Conservation (phyloP, 2,797 vertebrate species). For the Scolopax rusticola region DNA sequence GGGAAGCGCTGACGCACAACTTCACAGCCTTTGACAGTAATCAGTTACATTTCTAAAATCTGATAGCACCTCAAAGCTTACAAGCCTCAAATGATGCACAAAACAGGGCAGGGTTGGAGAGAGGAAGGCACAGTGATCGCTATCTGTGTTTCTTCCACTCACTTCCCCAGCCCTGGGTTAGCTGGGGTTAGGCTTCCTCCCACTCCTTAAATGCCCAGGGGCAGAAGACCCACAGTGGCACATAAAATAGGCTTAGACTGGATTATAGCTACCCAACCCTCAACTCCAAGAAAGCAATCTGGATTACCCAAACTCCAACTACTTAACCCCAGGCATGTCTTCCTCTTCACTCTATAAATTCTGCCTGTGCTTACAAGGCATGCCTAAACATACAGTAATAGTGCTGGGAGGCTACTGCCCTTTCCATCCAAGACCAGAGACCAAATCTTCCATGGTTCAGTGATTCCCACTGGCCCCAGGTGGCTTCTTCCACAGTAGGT, state of each 20-base stretch:
- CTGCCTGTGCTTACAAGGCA: not conserved
- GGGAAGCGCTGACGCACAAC: not conserved
- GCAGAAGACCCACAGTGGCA: not conserved
- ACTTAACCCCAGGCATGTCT: not conserved
- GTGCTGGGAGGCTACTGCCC: not conserved
- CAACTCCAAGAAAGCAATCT: not conserved
- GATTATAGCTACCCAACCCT: not conserved
- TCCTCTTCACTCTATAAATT: not conserved
- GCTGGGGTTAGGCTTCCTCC: not conserved
- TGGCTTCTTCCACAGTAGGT: not conserved
- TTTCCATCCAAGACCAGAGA: not conserved
- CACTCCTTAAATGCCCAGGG: not conserved
- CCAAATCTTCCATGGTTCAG: not conserved
- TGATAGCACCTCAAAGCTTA: not conserved
- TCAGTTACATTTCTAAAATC: not conserved
- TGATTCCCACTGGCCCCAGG: rapidly evolving
- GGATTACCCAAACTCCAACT: not conserved
- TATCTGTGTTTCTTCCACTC: not conserved
- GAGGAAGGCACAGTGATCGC: not conserved
- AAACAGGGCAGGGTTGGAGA: not conserved
- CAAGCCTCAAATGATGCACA: rapidly evolving
- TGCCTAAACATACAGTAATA: not conserved
- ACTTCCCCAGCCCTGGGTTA: not conserved
- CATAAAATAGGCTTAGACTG: not conserved
- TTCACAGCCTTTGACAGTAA: not conserved